Evolutionary conservation across 2,888 invertebrate species (phyloP).

Genomic region (Dicyrtomina minuta): DNA sequence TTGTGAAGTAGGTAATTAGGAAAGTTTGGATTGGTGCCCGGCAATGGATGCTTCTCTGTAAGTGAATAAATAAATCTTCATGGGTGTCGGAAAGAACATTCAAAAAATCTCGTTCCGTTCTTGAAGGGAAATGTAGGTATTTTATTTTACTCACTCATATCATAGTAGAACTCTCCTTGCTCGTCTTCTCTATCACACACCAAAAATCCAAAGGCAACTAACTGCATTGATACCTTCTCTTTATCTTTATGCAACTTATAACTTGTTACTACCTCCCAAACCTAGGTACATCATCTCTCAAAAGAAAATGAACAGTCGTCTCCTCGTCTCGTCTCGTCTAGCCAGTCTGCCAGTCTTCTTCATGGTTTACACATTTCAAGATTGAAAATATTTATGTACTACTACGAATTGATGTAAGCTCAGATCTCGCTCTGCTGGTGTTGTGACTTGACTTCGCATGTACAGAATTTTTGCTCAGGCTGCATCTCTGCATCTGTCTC

Average conservation of each 20-base stretch:
- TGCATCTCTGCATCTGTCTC: constrained; percentile 16
- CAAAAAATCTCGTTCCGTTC: constrained; percentile 21
- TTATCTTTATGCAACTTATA: too few species aligned
- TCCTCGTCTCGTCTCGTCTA: too few species aligned
- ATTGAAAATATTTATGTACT: too few species aligned
- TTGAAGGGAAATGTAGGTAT: background rate
- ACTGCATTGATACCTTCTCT: too few species aligned
- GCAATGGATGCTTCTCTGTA: constrained; percentile 30
- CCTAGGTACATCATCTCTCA: too few species aligned
- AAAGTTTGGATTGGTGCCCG: constrained; percentile 37
- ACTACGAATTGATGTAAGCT: too few species aligned
- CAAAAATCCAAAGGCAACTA: background rate
- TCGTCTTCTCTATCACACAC: background rate
- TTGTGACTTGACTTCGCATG: too few species aligned
- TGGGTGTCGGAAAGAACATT: constrained; percentile 37
- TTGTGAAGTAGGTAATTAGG: constrained; percentile 38
- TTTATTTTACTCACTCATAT: constrained; percentile 10
- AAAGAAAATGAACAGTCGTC: too few species aligned
- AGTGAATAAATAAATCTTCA: constrained; percentile 40
- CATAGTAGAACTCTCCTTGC: background rate
- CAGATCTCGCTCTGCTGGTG: too few species aligned
- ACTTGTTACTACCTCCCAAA: too few species aligned
- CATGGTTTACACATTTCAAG: too few species aligned
- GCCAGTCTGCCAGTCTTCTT: too few species aligned
- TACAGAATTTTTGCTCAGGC: background rate